Evolutionary conservation across 2,113 vertebrate species (phyloP).

Genomic region (Acanthisitta chloris): DNA sequence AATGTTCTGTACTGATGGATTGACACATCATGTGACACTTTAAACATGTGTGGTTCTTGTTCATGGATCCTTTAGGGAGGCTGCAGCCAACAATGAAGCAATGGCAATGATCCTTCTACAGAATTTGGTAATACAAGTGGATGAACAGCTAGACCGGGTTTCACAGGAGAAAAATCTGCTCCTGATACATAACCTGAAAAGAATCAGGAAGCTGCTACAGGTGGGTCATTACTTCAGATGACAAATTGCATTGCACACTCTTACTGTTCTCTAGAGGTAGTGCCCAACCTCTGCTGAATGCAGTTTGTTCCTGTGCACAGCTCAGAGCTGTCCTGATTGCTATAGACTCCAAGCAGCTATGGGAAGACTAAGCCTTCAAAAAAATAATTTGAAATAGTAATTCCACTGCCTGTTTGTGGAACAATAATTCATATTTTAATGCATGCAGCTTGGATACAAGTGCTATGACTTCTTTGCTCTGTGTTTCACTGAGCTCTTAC

Average conservation of each 20-base stretch:
- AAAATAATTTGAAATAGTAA: not conserved
- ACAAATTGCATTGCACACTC: not conserved
- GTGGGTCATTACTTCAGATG: slow-evolving; percentile 58
- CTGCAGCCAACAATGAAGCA: slow-evolving; percentile 85
- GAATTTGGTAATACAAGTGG: slow-evolving; percentile 89
- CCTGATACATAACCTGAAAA: slow-evolving; percentile 93
- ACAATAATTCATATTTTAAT: not conserved
- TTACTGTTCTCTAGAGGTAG: not conserved
- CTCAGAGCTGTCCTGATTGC: not conserved
- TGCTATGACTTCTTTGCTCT: not conserved
- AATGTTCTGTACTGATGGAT: not conserved
- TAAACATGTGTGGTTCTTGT: not conserved
- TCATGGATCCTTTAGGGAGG: slow-evolving; percentile 71
- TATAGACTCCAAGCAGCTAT: not conserved
- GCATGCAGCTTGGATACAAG: not conserved
- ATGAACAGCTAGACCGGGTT: slow-evolving; percentile 82
- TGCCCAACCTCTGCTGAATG: not conserved
- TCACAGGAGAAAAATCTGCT: slow-evolving; percentile 92
- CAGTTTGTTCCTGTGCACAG: not conserved
- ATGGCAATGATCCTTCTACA: slow-evolving; percentile 87
- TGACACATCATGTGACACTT: not conserved
- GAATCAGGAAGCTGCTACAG: slow-evolving; percentile 92
- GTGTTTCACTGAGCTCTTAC: not conserved
- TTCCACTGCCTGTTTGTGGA: not conserved
- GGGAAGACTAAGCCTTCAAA: not conserved